Evolutionary conservation across 2,113 vertebrate species (phyloP), one percentile per base, ranked within the genome.

Genomic region (Triplophysa rosa): DNA sequence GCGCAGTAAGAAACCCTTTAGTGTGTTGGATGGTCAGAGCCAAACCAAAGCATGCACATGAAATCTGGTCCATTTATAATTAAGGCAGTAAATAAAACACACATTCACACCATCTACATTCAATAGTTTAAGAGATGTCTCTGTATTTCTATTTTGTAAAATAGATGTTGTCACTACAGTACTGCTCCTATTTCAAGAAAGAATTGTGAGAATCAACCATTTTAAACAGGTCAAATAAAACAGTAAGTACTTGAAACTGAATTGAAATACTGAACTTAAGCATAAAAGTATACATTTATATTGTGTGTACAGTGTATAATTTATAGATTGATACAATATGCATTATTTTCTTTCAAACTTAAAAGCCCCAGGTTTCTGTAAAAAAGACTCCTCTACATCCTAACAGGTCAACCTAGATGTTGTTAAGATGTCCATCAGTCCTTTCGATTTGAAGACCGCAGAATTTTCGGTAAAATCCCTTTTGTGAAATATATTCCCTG

Each of bases 1-100:
- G 68, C 84, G 81, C 77, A 90, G 87, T 61, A 76, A 56, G 29
- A 80, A 81, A 68, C 19, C 56, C 21, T 45, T 59, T 4, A 12
- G 33, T 26, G 8, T 72, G 45, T 9, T 56, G 17, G 47, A 64
- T 7, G 67, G 49, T 14, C 59, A 42, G 49, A 66, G 45, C n/a
- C n/a, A 52, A 72, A 63, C 42, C 56, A 61, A 79, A 21, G 24
- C 47, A 49, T 64, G 26, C 68, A 65, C 68, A 80, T 66, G 33
- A 33, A 68, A 73, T 65, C 58, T 80, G 67, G 23, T 71, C 17
- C 19, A 40, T 19, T 47, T 37, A 8, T 59, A 52, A 69, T 19
- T 78, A 10, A 45, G n/a, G 33, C 8, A 29, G 29, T 4, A 29
- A 29, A 29, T 29, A 29, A 29, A 29, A 37, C 33, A 37, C 33